Percentiles rank a stretch among this genome's conserved stretches.
phyloP scores from a whole-genome alignment of 2,113 vertebrate genomes.

The Plecturocebus donacophilus region DNA sequence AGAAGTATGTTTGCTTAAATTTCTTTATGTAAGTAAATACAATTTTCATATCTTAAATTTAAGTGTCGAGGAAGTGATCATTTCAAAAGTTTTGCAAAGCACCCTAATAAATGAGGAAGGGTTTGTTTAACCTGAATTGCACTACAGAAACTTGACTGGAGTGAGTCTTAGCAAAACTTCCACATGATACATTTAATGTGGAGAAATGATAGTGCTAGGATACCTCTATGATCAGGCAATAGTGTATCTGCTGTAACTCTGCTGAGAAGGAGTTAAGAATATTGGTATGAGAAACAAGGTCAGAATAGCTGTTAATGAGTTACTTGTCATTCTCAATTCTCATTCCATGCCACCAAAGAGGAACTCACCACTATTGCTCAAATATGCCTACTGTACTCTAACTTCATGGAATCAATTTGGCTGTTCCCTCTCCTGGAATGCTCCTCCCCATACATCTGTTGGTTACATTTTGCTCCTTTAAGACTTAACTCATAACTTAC shows the following conservation, averaged over 20 bases:
- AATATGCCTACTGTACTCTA: background rate
- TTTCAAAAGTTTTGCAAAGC: background rate
- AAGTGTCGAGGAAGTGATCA: background rate
- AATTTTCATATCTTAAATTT: background rate
- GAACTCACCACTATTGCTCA: fast-evolving
- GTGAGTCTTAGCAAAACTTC: background rate
- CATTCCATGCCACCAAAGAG: fast-evolving
- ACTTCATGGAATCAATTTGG: background rate
- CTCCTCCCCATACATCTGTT: background rate
- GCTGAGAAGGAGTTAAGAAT: background rate
- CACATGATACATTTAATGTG: background rate
- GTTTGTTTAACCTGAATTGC: background rate
- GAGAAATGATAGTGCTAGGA: background rate
- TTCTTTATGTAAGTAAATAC: background rate
- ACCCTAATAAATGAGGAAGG: background rate
- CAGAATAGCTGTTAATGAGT: background rate
- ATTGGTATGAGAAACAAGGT: background rate
- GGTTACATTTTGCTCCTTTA: background rate
- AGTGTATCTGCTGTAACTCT: no score
- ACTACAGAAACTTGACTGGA: background rate
- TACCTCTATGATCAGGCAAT: background rate
- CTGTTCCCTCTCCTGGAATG: background rate
- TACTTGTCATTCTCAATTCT: background rate
- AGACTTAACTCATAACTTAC: background rate
- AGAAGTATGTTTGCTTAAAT: background rate